phyloP scores from a whole-genome alignment of 2,888 invertebrate species.

The Hedychridium roseum region DNA sequence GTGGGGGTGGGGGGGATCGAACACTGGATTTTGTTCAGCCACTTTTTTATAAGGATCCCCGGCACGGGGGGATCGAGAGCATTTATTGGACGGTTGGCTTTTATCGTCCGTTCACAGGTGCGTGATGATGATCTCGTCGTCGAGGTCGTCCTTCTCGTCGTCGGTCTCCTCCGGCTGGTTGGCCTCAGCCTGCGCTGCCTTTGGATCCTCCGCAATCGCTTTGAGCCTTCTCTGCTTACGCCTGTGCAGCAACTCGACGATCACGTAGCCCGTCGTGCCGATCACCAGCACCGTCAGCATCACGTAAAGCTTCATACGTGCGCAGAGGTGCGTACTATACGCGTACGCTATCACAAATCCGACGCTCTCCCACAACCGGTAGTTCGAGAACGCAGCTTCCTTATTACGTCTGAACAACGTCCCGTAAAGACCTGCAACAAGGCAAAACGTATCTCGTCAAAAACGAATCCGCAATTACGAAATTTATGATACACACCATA shows the following conservation, averaged over 20 bases:
- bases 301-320: conserved; percentile 85
- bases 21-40: too few species aligned
- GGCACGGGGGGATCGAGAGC: too few species aligned
- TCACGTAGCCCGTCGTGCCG: conserved; percentile 80
- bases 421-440: conserved; percentile 83
- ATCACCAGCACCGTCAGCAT: conserved; percentile 78
- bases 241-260: conserved; percentile 84
- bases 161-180: conserved; percentile 79
- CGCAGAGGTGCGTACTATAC: conserved; percentile 86
- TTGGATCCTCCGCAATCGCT: conserved; percentile 75
- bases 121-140: conserved; percentile 87
- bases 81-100: too few species aligned
- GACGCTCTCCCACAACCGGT: conserved; percentile 87
- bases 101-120: conserved; percentile 71
- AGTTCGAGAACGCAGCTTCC: conserved; percentile 92
- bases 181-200: conserved; percentile 72
- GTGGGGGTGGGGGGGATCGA: too few species aligned
- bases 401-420: conserved; percentile 87
- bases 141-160: conserved; percentile 86
- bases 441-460: too few species aligned
- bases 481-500: too few species aligned
- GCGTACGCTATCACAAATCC: conserved; percentile 92
- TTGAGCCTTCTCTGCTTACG: conserved; percentile 80
- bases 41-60: too few species aligned
- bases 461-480: too few species aligned